A percentile compares a stretch with the other conserved stretches of the same genome.
Evolutionary conservation across 2,113 vertebrate genomes (phyloP).

Genomic region (Eira barbara): DNA sequence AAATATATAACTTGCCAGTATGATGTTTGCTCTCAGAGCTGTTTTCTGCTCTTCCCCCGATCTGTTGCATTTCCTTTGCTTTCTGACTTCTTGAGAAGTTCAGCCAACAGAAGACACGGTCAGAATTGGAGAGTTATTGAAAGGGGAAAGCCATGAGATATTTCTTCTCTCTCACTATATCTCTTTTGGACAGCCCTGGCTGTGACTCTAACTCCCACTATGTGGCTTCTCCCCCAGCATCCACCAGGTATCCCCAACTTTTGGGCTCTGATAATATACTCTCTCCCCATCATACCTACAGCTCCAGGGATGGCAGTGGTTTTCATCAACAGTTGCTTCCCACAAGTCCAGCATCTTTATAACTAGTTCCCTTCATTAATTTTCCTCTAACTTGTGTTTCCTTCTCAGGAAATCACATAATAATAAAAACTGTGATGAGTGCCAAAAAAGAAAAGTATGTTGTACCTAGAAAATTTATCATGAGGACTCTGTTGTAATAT

Average conservation of each 20-base stretch:
- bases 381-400: background rate
- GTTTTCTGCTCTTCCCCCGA: background rate
- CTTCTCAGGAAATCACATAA: background rate
- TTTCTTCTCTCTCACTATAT: background rate
- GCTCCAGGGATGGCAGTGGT: background rate
- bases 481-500: background rate
- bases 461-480: background rate
- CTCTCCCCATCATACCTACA: background rate
- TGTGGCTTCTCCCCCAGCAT: background rate
- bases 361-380: background rate
- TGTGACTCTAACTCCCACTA: background rate
- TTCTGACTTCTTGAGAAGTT: background rate
- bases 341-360: background rate
- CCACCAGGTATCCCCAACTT: rapidly evolving
- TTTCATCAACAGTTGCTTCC: background rate
- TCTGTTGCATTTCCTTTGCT: background rate
- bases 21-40: background rate
- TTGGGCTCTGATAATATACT: background rate
- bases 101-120: background rate
- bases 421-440: background rate
- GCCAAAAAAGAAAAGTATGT: background rate
- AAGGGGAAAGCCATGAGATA: background rate
- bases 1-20: background rate
- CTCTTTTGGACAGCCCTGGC: too few relatives aligned
- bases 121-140: background rate